These are phyloP conservation scores for Globicephala melas DNA, from an alignment of 2,113 vertebrate genomes.

Conservation along the genomic window DNA sequence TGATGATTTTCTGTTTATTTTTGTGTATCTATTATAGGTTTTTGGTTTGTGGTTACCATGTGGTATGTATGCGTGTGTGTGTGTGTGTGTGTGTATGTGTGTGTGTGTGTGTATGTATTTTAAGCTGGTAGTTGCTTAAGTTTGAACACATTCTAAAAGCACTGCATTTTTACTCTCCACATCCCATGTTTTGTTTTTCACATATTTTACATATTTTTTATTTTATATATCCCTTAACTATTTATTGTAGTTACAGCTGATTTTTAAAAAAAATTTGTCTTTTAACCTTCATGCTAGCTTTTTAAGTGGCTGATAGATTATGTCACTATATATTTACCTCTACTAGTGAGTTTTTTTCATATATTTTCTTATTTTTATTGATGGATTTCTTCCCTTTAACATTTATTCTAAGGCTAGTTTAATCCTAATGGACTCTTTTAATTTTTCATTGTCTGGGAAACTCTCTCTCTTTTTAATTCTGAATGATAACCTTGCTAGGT, in stretches of 20 bases:
- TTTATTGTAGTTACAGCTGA: neutral
- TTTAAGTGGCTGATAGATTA: neutral
- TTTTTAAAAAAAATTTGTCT: neutral
- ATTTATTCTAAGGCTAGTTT: neutral
- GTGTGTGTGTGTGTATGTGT: neutral
- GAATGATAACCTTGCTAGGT: neutral
- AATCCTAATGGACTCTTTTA: neutral
- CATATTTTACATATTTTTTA: neutral
- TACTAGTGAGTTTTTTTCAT: neutral
- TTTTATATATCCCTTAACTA: neutral
- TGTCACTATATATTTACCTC: neutral
- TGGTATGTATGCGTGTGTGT: neutral
- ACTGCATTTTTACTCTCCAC: neutral
- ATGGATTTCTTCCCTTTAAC: neutral
- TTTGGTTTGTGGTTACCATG: neutral
- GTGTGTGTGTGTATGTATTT: neutral
- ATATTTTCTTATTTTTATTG: neutral
- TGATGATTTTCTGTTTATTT: neutral
- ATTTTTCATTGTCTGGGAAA: neutral
- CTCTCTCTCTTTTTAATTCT: neutral
- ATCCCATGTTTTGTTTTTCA: neutral
- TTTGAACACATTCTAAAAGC: neutral
- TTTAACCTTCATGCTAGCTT: neutral
- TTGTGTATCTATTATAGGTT: neutral
- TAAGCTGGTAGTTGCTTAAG: neutral